Evolutionary conservation across 2,113 vertebrate genomes (phyloP), one percentile per base, ranked within the genome.

Genomic region (Syrrhaptes paradoxus): DNA sequence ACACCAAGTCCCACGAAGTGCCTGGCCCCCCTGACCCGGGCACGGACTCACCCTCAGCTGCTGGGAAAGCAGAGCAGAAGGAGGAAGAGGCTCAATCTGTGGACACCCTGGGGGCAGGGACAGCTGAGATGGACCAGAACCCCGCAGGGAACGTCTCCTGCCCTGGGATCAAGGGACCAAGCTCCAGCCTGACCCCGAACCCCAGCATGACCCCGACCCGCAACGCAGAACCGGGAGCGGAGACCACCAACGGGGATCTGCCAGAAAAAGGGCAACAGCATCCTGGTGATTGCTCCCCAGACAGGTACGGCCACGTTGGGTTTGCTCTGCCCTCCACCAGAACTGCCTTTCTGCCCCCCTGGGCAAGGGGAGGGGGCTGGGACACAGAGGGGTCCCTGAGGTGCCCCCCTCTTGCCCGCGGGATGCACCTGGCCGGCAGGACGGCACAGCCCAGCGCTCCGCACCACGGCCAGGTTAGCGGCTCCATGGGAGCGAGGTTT

Each of bases 401-500:
- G 74, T 54, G n/a, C 16, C 7, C 26, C 58, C 38, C 6, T 7
- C 9, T 28, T 2, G 2, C 49, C 38, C 6, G 0, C 36, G 66
- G 95, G 92, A 95, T 86, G 92, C 95, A 96, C 79, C 92, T 94
- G 96, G 92, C 85, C 1, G 2, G 32, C 4, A 13, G 63, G 58
- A 73, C 12, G 0, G 43, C 48, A 21, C 1, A 6, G 78, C 54
- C 6, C 4, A 71, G 85, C 4, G 0, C 48, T 84, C 79, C 1
- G 3, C 22, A 25, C 49, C 38, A 9, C 0, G 25, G 51, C 48
- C 90, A 58, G 81, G 88, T 89, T 84, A 81, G 86, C 5, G 0
- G 48, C 87, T 93, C 68, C 75, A 88, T 61, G 65, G 61, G 75
- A 96, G 62, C 1, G 1, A 85, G 34, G 80, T 89, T 96, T 96